phyloP scores from a whole-genome alignment of 2,888 invertebrate genomes.

The Cephalotes varians region DNA sequence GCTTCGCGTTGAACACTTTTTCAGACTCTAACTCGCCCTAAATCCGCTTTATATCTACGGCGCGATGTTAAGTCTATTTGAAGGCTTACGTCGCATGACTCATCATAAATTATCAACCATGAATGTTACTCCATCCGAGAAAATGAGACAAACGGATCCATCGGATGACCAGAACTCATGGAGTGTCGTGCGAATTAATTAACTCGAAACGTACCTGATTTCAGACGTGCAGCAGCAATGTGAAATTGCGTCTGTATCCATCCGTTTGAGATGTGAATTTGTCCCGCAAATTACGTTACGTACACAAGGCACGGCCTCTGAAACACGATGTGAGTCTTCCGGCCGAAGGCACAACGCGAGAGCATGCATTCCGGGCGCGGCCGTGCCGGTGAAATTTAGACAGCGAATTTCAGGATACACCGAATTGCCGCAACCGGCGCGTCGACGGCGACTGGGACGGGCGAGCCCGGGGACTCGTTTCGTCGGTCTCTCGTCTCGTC shows the following conservation, averaged over 20 bases:
- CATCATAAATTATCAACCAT: constrained; percentile 20
- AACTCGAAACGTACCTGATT: background rate
- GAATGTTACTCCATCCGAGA: background rate
- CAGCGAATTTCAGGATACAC: constrained; percentile 19
- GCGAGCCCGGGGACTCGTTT: constrained; percentile 40
- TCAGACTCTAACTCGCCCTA: background rate
- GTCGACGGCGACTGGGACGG: constrained; percentile 5
- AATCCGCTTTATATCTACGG: constrained; percentile 19
- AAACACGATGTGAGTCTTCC: constrained; percentile 32
- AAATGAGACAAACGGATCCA: background rate
- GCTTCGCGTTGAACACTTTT: background rate
- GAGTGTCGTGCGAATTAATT: constrained; percentile 29
- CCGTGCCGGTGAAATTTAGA: background rate
- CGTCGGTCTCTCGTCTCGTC: constrained; percentile 17
- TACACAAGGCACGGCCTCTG: constrained; percentile 37
- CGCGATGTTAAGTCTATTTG: constrained; percentile 11
- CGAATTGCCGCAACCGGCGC: constrained; percentile 22
- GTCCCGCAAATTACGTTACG: constrained; percentile 59
- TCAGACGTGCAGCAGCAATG: constrained; percentile 22
- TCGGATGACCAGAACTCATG: background rate
- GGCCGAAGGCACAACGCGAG: constrained; percentile 25
- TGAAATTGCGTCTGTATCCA: constrained; percentile 1
- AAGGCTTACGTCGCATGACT: background rate
- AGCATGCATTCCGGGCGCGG: constrained; percentile 19
- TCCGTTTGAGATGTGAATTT: constrained; percentile 61